These are phyloP conservation scores for Gastrophryne carolinensis DNA, from an alignment of 2,797 vertebrate genomes.

Conservation along the genomic window DNA sequence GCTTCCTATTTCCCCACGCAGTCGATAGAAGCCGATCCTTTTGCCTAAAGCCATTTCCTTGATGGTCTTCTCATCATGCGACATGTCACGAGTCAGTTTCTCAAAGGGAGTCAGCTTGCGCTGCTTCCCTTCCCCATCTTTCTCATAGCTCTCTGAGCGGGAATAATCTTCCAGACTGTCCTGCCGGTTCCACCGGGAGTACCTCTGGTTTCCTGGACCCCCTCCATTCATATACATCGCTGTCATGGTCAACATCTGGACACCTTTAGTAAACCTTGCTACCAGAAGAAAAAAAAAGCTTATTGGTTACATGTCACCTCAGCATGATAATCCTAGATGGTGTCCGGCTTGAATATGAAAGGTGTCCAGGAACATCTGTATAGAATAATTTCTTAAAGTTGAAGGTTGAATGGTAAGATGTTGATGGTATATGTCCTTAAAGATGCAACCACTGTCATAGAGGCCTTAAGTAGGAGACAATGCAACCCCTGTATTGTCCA, in stretches of 20 bases:
- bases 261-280: conserved; percentile 14
- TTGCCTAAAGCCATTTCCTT: conserved; percentile 90
- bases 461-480: conserved; percentile 48
- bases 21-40: conserved; percentile 91
- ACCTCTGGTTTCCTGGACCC: conserved; percentile 65
- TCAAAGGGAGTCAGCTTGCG: conserved; percentile 85
- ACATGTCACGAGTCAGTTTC: conserved; percentile 89
- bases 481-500: conserved; percentile 34
- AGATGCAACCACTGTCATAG: conserved; percentile 39
- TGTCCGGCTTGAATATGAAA: neutral
- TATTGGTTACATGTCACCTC: conserved; percentile 9
- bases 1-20: conserved; percentile 92
- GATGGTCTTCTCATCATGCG: conserved; percentile 90
- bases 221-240: conserved; percentile 78
- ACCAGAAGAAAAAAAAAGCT: neutral
- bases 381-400: conserved; percentile 1
- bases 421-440: conserved; percentile 1
- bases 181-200: conserved; percentile 74
- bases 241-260: conserved; percentile 80
- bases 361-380: neutral
- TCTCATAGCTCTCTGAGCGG: conserved; percentile 57
- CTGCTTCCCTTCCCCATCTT: conserved; percentile 71
- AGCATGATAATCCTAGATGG: neutral
- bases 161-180: conserved; percentile 80
- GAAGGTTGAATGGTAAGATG: neutral